Percentiles rank a stretch among this genome's conserved stretches.
These are phyloP conservation scores for Acipenser transmontanus DNA, from an alignment of 2,797 vertebrate genomes.

Conservation along the genomic window DNA sequence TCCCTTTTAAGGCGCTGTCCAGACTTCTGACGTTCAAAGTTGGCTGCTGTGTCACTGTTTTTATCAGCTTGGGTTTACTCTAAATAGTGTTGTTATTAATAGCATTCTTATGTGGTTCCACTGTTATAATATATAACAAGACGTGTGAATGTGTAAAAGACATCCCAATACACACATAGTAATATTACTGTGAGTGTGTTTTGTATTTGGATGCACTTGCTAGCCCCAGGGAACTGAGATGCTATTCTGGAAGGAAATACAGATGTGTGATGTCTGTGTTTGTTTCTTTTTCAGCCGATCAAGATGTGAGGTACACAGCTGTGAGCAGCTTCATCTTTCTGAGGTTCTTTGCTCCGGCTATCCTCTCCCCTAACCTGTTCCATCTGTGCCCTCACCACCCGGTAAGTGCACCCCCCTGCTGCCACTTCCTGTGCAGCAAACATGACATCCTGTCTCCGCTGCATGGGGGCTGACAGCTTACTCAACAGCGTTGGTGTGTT, in stretches of 20 bases:
- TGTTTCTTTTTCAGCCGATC: slow-evolving; percentile 67
- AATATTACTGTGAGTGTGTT: background rate
- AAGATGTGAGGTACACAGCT: slow-evolving; percentile 90
- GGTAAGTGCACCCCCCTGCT: slow-evolving; percentile 54
- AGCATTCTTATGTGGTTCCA: no score
- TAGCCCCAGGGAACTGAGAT: background rate
- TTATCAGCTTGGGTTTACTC: no score
- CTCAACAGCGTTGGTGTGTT: no score
- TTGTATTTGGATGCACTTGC: background rate
- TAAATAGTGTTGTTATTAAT: no score
- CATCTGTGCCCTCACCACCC: slow-evolving; percentile 91
- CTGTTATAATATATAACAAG: no score
- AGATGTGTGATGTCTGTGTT: background rate
- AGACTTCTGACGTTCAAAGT: no score
- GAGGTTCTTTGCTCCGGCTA: slow-evolving; percentile 95
- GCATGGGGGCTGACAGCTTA: no score
- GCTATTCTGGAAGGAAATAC: slow-evolving; percentile 10
- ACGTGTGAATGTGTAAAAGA: no score
- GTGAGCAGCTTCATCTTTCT: slow-evolving; percentile 98
- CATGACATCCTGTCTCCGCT: background rate
- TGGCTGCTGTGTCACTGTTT: no score
- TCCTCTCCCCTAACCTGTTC: slow-evolving; percentile 95
- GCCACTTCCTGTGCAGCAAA: no score
- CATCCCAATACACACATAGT: background rate
- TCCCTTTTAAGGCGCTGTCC: no score